These are phyloP conservation scores for Nyctibius grandis DNA, from an alignment of 2,797 vertebrate species.

Conservation along the genomic window DNA sequence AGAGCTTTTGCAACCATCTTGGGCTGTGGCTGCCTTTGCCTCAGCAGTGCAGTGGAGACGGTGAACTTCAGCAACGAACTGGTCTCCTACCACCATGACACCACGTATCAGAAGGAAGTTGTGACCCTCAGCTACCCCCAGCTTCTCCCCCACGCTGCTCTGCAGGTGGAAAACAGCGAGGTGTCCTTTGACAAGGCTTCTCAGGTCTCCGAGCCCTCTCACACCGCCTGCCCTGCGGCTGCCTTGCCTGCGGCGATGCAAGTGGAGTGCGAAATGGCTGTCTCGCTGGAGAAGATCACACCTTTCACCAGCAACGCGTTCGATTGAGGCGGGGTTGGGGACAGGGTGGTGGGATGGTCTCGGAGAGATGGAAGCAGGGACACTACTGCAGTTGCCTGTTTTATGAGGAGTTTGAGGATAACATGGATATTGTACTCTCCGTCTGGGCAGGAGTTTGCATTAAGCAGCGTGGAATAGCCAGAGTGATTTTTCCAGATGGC, in stretches of 20 bases:
- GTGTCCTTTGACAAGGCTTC: conserved; percentile 59
- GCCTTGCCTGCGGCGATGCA: conserved; percentile 66
- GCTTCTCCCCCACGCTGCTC: conserved; percentile 47
- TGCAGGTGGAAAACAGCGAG: background rate
- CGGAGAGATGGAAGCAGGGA: background rate
- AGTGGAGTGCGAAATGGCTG: conserved; percentile 66
- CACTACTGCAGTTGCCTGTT: background rate
- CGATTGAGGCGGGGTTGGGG: background rate
- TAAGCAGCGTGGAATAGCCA: background rate
- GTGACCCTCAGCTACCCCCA: conserved; percentile 23
- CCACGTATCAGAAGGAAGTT: conserved; percentile 71
- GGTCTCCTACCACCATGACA: conserved; percentile 80
- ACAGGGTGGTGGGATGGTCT: background rate
- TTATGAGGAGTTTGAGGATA: background rate
- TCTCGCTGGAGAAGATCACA: conserved; percentile 69
- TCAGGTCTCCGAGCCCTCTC: conserved; percentile 29
- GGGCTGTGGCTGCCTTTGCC: conserved; percentile 74
- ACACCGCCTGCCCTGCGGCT: conserved; percentile 1
- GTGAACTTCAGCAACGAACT: conserved; percentile 81
- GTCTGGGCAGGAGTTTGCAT: background rate
- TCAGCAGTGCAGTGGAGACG: conserved; percentile 64
- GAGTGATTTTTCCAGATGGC: background rate
- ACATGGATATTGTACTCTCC: rapidly evolving
- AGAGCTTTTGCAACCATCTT: conserved; percentile 77
- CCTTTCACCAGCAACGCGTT: conserved; percentile 43